These are phyloP conservation scores for Frankliniella fusca DNA, from an alignment of 2,888 invertebrate species.

Conservation along the genomic window DNA sequence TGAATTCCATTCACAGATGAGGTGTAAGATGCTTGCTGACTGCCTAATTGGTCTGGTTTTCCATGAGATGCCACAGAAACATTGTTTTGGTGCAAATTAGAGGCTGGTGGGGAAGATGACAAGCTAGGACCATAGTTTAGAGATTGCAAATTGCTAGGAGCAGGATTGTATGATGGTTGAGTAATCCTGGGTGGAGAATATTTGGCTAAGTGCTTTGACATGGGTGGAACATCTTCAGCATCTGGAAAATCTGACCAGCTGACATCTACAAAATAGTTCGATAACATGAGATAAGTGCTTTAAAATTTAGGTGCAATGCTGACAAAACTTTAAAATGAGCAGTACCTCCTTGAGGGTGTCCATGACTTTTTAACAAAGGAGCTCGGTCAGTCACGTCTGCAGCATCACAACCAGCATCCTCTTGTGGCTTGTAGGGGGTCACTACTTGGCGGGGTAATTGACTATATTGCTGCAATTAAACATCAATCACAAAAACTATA, in stretches of 20 bases:
- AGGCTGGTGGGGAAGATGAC: not conserved
- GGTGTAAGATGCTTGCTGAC: not conserved
- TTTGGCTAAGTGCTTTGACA: slow-evolving; percentile 9
- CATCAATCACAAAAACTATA: slow-evolving; percentile 27
- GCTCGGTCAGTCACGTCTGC: slow-evolving; percentile 47
- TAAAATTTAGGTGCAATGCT: not conserved
- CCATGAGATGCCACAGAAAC: not conserved
- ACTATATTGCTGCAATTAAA: slow-evolving; percentile 54
- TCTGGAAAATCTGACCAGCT: slow-evolving; percentile 11
- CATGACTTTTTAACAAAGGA: slow-evolving; percentile 43
- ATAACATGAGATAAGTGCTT: not conserved
- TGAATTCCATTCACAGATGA: not conserved
- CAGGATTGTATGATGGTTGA: not conserved
- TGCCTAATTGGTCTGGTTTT: not conserved
- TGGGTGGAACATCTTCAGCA: not conserved
- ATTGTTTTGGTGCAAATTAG: not conserved
- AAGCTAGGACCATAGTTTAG: not conserved
- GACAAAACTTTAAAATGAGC: not conserved
- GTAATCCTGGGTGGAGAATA: not conserved
- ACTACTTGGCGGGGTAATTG: slow-evolving; percentile 85
- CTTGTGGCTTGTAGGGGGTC: slow-evolving; percentile 82
- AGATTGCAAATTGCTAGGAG: not conserved
- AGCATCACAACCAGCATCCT: slow-evolving; percentile 52
- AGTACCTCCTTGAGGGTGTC: slow-evolving; percentile 15
- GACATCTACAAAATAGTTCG: not conserved